These are phyloP conservation scores for Danio choprae DNA, from an alignment of 2,797 vertebrate genomes.

Conservation along the genomic window DNA sequence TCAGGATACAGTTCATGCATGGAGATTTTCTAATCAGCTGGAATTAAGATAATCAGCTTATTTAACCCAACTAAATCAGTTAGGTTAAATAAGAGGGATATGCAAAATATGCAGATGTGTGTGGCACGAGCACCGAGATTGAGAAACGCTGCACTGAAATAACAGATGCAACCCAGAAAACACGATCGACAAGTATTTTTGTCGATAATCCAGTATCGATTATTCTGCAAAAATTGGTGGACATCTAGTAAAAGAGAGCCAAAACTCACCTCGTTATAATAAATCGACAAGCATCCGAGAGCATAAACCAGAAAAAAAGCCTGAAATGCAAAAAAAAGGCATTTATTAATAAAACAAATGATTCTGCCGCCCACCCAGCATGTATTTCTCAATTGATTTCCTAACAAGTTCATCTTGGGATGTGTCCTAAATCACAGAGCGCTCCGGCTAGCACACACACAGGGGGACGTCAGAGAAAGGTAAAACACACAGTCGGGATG, in stretches of 20 bases:
- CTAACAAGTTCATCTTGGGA: slow-evolving; percentile 27
- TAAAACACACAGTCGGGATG: slow-evolving; percentile 1
- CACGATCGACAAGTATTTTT: too few species aligned
- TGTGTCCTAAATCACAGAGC: slow-evolving; percentile 10
- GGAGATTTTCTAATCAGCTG: too few species aligned
- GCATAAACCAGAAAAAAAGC: slow-evolving; percentile 94
- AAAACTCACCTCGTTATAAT: slow-evolving; percentile 82
- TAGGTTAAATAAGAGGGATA: too few species aligned
- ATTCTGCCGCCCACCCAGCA: neutral
- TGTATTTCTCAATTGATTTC: neutral
- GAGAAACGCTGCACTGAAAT: too few species aligned
- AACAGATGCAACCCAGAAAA: too few species aligned
- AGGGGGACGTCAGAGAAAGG: slow-evolving; percentile 9
- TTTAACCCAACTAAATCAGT: too few species aligned
- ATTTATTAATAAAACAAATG: neutral
- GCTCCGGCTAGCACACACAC: neutral
- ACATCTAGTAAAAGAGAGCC: neutral
- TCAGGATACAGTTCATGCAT: too few species aligned
- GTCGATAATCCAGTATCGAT: too few species aligned
- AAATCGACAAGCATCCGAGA: slow-evolving; percentile 88
- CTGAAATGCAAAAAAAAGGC: slow-evolving; percentile 68
- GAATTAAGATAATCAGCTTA: too few species aligned
- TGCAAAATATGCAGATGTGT: too few species aligned
- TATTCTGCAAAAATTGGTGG: too few species aligned
- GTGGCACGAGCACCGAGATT: too few species aligned